A percentile compares a stretch with the other conserved stretches of the same genome.
Conservation (phyloP, 2,113 vertebrate species). For the Bubo scandiacus region DNA sequence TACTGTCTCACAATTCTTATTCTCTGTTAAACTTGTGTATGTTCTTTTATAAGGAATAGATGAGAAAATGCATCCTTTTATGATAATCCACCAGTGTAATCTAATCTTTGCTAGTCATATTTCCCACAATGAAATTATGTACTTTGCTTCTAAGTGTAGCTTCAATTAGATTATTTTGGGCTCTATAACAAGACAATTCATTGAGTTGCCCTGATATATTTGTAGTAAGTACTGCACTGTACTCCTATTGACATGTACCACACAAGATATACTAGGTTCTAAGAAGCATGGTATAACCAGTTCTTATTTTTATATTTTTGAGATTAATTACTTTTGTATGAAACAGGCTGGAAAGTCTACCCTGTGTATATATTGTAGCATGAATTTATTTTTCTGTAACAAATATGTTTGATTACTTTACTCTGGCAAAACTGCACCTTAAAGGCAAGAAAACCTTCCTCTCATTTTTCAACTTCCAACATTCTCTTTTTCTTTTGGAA, state of each 20-base stretch:
- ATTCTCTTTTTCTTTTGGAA: not conserved
- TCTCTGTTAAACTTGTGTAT: not conserved
- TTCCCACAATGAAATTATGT: not conserved
- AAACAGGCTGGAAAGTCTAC: not conserved
- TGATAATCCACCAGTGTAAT: not conserved
- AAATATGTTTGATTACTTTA: not conserved
- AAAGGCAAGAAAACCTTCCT: not conserved
- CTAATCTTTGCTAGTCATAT: not conserved
- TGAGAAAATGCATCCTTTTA: not conserved
- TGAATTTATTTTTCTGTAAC: not conserved
- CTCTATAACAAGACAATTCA: not conserved
- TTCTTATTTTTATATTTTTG: not conserved
- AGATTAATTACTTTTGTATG: not conserved
- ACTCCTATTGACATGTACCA: not conserved
- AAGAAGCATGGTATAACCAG: not conserved
- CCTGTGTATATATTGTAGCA: too few species aligned
- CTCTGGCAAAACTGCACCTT: not conserved
- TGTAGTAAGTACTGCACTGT: not conserved
- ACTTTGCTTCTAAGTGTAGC: not conserved
- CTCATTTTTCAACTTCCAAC: not conserved
- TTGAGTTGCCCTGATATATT: not conserved
- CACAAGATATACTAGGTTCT: not conserved
- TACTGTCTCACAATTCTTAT: not conserved
- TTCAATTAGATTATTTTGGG: not conserved
- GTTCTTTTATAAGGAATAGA: not conserved